phyloP scores from a whole-genome alignment of 2,113 vertebrate genomes.

The Terrapene triunguis region DNA sequence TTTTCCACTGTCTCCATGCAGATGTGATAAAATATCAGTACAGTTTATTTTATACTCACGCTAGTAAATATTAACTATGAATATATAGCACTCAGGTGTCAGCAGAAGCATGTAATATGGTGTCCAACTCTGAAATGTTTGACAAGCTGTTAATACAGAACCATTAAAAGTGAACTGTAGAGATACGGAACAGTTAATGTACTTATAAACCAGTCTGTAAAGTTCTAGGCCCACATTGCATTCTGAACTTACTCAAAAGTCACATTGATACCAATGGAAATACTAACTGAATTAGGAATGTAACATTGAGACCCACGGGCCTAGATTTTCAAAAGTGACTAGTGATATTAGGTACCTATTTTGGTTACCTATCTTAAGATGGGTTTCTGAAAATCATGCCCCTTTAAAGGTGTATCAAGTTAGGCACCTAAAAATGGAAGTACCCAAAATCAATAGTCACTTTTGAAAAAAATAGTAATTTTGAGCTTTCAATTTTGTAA shows the following conservation, averaged over 20 bases:
- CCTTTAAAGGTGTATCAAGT: not conserved
- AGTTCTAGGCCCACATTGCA: not conserved
- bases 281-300: not conserved
- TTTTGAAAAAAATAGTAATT: not conserved
- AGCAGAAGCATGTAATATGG: not conserved
- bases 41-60: not conserved
- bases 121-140: not conserved
- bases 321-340: not conserved
- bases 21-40: constrained; percentile 7
- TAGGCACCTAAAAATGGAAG: not conserved
- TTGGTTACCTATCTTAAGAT: not conserved
- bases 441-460: not conserved
- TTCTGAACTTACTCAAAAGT: not conserved
- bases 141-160: not conserved
- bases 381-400: not conserved
- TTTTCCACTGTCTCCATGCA: not conserved
- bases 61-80: not conserved
- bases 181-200: not conserved
- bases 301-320: not conserved
- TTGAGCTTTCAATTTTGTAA: not conserved
- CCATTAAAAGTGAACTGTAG: not conserved
- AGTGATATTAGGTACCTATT: not conserved
- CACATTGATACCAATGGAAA: not conserved
- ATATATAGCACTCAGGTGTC: not conserved
- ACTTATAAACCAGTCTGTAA: not conserved